These are phyloP conservation scores for Baronia brevicornis DNA, from an alignment of 2,888 invertebrate species.

Conservation along the genomic window DNA sequence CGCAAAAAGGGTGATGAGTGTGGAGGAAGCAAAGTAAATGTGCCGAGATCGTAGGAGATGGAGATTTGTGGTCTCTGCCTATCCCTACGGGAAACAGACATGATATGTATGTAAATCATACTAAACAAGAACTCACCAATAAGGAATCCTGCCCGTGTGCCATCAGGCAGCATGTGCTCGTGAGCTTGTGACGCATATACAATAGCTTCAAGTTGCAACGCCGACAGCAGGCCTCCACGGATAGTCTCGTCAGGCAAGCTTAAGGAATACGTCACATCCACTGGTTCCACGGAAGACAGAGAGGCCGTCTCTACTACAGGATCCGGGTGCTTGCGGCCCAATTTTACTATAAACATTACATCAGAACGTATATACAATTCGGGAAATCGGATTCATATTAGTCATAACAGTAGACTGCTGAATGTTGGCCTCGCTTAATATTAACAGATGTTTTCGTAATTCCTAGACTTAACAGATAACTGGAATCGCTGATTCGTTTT, in stretches of 20 bases:
- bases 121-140: conserved; percentile 76
- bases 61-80: too few species aligned
- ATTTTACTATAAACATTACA: conserved; percentile 79
- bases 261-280: conserved; percentile 91
- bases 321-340: conserved; percentile 98
- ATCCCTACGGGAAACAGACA: too few species aligned
- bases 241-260: conserved; percentile 90
- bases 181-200: conserved; percentile 98
- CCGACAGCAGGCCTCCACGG: conserved; percentile 90
- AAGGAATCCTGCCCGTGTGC: conserved; percentile 94
- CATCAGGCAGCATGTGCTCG: conserved; percentile 90
- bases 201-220: conserved; percentile 97
- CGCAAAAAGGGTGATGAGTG: too few species aligned
- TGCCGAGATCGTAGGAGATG: too few species aligned
- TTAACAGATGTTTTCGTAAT: neutral
- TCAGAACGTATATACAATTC: conserved; percentile 10
- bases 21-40: too few species aligned
- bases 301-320: conserved; percentile 99
- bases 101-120: too few species aligned
- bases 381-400: neutral
- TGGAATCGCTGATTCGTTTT: too few species aligned
- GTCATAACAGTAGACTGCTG: too few species aligned
- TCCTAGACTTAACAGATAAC: too few species aligned
- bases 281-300: conserved; percentile 95
- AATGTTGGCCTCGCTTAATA: too few species aligned